A percentile compares a stretch with the other conserved stretches of the same genome.
Conservation (phyloP, 2,113 vertebrate species). For the Muntiacus reevesi region DNA sequence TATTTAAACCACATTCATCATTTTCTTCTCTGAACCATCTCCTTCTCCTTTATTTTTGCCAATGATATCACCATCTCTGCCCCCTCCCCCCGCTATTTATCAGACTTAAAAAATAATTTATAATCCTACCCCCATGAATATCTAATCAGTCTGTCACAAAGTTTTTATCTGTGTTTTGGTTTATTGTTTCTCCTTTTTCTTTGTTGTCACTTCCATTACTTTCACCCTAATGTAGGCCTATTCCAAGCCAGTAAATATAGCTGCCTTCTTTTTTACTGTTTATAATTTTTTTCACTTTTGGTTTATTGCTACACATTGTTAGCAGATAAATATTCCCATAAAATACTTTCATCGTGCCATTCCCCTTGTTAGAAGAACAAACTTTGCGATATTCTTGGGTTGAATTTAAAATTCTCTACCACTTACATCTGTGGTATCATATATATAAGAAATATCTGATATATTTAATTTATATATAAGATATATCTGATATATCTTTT, state of each 20-base stretch:
- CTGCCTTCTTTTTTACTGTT: neutral
- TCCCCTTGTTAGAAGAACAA: neutral
- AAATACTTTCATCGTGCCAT: neutral
- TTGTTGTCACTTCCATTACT: neutral
- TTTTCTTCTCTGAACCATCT: neutral
- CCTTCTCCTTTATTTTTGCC: neutral
- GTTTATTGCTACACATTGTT: neutral
- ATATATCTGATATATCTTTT: neutral
- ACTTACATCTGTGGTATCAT: neutral
- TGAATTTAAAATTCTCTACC: neutral
- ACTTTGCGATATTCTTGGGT: neutral
- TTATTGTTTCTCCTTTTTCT: constrained; percentile 1
- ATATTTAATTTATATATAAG: neutral
- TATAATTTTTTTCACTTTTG: neutral
- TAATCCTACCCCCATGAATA: neutral
- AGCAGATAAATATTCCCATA: neutral
- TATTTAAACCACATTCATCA: neutral
- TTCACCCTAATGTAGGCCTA: neutral
- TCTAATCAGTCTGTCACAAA: neutral
- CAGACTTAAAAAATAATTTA: neutral
- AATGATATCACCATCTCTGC: neutral
- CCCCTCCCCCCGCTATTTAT: neutral
- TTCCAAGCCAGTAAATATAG: neutral
- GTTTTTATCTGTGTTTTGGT: neutral
- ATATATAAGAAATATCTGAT: neutral